Evolutionary conservation across 2,797 vertebrate species (phyloP).

Genomic region (Semotilus atromaculatus): DNA sequence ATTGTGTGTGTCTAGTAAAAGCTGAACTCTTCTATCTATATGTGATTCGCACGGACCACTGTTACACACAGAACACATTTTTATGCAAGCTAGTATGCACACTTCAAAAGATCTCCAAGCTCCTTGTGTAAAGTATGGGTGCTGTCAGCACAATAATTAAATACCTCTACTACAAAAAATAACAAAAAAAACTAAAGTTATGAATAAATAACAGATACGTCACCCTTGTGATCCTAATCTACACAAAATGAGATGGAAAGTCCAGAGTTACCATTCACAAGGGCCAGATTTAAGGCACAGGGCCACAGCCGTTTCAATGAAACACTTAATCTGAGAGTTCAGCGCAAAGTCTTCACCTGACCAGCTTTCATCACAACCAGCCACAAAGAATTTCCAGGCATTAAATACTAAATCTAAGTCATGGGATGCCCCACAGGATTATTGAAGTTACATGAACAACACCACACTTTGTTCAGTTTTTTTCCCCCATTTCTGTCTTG

Average conservation of each 20-base stretch:
- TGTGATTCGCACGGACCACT: too few species aligned
- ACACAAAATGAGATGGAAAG: background rate
- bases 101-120: too few species aligned
- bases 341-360: constrained; percentile 51
- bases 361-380: constrained; percentile 51
- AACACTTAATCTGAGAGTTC: background rate
- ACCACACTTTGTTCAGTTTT: constrained; percentile 71
- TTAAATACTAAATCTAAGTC: constrained; percentile 76
- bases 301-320: background rate
- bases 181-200: background rate
- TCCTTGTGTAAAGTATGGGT: background rate
- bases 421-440: constrained; percentile 77
- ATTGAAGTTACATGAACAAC: constrained; percentile 68
- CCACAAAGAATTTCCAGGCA: constrained; percentile 55
- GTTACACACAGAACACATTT: too few species aligned
- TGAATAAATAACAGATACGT: background rate
- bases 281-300: background rate
- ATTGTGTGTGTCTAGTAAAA: too few species aligned
- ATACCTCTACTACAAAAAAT: background rate
- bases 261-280: background rate
- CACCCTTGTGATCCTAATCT: background rate
- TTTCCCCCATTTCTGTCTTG: constrained; percentile 24
- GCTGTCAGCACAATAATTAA: background rate
- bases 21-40: too few species aligned
- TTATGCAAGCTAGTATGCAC: too few species aligned